phyloP scores from a whole-genome alignment of 2,888 invertebrate genomes.

The Eutolmus rufibarbis region DNA sequence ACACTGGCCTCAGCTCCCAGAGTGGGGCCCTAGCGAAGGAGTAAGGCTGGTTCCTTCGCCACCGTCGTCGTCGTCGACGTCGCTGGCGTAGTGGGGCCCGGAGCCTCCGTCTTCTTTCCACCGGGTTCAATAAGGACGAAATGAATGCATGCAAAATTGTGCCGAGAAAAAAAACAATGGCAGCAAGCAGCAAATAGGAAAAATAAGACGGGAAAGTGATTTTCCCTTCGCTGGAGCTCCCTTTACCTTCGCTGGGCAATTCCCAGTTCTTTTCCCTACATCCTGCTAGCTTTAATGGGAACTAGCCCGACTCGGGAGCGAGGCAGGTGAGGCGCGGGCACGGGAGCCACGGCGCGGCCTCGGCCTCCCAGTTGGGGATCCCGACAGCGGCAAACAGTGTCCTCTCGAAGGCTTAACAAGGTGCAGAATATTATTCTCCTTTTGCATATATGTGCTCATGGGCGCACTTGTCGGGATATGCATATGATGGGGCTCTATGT shows the following conservation, averaged over 20 bases:
- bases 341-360: not conserved
- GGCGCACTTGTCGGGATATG: not conserved
- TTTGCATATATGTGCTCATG: not conserved
- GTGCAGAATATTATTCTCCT: conserved; percentile 6
- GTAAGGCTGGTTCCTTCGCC: not conserved
- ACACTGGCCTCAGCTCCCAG: not conserved
- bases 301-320: not conserved
- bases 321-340: not conserved
- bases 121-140: not conserved
- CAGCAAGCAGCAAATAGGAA: not conserved
- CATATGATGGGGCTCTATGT: not conserved
- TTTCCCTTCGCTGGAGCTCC: not conserved
- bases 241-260: not conserved
- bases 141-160: conserved; percentile 17
- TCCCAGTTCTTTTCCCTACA: not conserved
- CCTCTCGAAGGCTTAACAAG: conserved; percentile 7
- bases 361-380: not conserved
- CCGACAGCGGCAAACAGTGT: not conserved
- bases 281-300: not conserved
- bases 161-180: conserved; percentile 11
- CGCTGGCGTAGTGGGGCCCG: not conserved
- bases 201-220: conserved; percentile 4
- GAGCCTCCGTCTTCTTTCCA: not conserved
- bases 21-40: not conserved
- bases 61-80: not conserved